Base-by-base conservation (phyloP, 2,797 vertebrate species). In the Sebastes vulpes region DNA sequence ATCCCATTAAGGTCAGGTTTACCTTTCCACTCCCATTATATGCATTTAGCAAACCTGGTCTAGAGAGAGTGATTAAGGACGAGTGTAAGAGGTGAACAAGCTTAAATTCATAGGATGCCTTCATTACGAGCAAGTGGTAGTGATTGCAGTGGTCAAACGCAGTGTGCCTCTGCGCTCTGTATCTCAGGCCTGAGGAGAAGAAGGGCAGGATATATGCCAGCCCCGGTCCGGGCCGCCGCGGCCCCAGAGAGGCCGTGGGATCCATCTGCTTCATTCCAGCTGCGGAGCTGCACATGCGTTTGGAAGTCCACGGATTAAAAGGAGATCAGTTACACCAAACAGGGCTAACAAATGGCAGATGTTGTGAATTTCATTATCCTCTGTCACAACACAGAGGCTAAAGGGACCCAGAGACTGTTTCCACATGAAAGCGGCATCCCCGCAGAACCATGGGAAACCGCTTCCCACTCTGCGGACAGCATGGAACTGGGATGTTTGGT, bases 261-360 rank as follows among this genome's bases (percentile, higher is more conserved):
- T 91, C 89, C 91, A 89, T 92, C 89, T 83, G 86, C 77, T 88
- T 79, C 75, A 60, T 74, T 91, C 89, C 90, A 93, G 90, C 89
- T 85, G 83, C 3, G 9, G 77, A 81, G 78, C 86, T 82, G 81
- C 84, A 81, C 82, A 90, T 69, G 63, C 68, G 68, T 38, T 82
- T 92, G 77, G 82, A 94, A 93, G 89, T 90, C 75, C 83, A 70
- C 20, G 65, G 90, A 93, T 94, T 93, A 89, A 93, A 95, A 90
- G 82, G 82, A 93, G 93, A 92, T 93, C 85, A 72, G 92, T 94
- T 94, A 87, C 91, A 93, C 87, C 88, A 92, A 94, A 94, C 81
- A 75, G 77, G 87, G 73, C 89, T 94, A 95, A 95, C 91, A 93
- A 95, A 95, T 92, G 90, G 87, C 95, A 95, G 92, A 95, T 95